Evolutionary conservation across 2,113 vertebrate genomes (phyloP).

Genomic region (Eudyptes chrysolophus): DNA sequence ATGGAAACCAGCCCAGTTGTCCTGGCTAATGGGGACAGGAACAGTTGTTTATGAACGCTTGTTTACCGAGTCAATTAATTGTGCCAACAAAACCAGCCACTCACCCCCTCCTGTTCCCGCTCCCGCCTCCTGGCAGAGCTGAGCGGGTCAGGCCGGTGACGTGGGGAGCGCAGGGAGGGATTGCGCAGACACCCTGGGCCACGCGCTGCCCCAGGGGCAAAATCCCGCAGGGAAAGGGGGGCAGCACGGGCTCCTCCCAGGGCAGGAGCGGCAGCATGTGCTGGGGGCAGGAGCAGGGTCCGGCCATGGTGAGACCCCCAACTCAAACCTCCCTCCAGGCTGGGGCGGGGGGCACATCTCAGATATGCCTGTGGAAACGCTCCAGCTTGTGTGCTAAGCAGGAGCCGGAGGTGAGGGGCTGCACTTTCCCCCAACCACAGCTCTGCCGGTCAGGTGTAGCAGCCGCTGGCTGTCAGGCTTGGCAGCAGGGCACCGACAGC

Average conservation of each 20-base stretch:
- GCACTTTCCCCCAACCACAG: accelerated
- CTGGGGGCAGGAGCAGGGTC: not conserved
- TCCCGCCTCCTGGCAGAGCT: not conserved
- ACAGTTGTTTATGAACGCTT: not conserved
- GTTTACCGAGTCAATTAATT: not conserved
- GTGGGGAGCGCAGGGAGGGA: accelerated
- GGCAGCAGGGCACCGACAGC: accelerated
- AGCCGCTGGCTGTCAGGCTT: not conserved
- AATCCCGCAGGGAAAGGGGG: not conserved
- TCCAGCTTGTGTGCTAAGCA: not conserved
- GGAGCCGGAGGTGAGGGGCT: not conserved
- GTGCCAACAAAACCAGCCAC: not conserved
- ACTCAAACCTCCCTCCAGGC: no score
- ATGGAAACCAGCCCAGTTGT: not conserved
- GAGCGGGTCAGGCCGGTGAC: not conserved
- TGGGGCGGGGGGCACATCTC: not conserved
- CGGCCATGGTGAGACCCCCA: accelerated
- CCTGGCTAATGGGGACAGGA: not conserved
- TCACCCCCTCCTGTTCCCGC: accelerated
- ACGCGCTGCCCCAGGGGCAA: accelerated
- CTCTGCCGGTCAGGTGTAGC: not conserved
- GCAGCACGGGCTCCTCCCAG: not conserved
- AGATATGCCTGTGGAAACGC: accelerated
- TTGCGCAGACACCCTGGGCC: not conserved
- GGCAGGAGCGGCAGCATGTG: no score